A percentile compares a stretch with the other conserved stretches of the same genome.
Evolutionary conservation across 2,113 vertebrate species (phyloP).

Genomic region (Albula glossodonta): DNA sequence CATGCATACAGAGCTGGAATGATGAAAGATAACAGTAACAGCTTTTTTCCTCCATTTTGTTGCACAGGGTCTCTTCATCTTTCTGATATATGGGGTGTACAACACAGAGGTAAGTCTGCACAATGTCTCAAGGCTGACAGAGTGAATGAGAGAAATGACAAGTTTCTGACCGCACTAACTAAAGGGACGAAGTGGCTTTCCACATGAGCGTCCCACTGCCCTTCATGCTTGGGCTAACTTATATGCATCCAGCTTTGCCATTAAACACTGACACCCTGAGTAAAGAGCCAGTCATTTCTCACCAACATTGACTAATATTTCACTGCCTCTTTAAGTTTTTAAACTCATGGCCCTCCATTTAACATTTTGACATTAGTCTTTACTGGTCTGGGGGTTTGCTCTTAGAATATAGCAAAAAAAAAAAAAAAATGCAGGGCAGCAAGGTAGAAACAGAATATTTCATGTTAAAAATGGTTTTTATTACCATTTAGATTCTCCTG

Average conservation of each 20-base stretch:
- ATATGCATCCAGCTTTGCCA: slow-evolving; percentile 95
- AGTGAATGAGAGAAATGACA: slow-evolving; percentile 99
- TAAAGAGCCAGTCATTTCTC: slow-evolving; percentile 97
- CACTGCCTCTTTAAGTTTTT: slow-evolving; percentile 94
- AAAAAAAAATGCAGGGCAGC: slow-evolving; percentile 46
- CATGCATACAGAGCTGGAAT: slow-evolving; percentile 77
- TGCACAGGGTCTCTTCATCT: slow-evolving; percentile 98
- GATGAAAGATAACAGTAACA: slow-evolving; percentile 82
- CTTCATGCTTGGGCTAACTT: slow-evolving; percentile 98
- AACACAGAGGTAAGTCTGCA: slow-evolving; percentile 97
- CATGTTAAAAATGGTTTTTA: slow-evolving; percentile 50
- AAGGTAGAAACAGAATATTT: slow-evolving; percentile 39
- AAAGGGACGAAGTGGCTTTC: slow-evolving; percentile 82
- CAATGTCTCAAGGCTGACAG: slow-evolving; percentile 99
- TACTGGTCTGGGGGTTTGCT: slow-evolving; percentile 16
- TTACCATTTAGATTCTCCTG: slow-evolving; percentile 65
- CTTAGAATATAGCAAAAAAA: slow-evolving; percentile 41
- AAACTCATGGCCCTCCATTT: slow-evolving; percentile 83
- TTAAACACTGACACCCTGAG: slow-evolving; percentile 94
- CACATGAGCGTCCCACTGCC: slow-evolving; percentile 88
- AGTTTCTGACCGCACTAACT: slow-evolving; percentile 97
- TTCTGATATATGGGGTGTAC: slow-evolving; percentile 99
- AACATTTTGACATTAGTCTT: slow-evolving; percentile 77
- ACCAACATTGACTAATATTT: slow-evolving; percentile 92
- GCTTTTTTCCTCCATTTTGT: slow-evolving; percentile 77